Conservation (phyloP, 1,140 invertebrate species). For the Meloidogyne hapla region DNA sequence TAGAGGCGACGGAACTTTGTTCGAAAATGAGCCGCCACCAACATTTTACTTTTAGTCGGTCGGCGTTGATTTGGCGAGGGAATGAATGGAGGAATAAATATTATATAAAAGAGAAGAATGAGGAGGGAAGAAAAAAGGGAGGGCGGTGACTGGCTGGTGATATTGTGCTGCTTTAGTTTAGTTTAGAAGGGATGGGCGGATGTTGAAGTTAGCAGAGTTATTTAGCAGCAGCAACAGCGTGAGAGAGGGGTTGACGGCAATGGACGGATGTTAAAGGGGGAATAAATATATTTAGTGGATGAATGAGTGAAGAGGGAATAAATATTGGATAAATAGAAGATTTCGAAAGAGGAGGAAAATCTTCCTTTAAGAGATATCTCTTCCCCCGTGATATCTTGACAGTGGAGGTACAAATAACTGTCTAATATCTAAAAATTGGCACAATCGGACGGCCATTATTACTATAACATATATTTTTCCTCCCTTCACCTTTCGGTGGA, state of each 20-base stretch:
- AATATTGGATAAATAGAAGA: background rate
- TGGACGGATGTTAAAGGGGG: background rate
- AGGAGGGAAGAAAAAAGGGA: slow-evolving; percentile 17
- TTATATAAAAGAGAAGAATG: slow-evolving; percentile 20
- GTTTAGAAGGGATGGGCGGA: slow-evolving; percentile 1
- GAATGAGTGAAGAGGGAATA: background rate
- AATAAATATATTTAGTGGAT: background rate
- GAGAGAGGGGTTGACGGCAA: background rate
- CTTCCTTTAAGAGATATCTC: no score
- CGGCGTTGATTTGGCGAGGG: slow-evolving; percentile 9
- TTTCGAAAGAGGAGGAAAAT: no score
- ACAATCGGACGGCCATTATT: no score
- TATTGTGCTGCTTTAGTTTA: background rate
- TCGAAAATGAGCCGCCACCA: background rate
- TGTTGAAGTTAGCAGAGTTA: slow-evolving; percentile 5
- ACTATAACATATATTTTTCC: no score
- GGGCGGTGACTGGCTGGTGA: background rate
- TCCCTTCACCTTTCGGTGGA: no score
- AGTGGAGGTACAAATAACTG: no score
- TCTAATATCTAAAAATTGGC: no score
- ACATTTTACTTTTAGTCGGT: background rate
- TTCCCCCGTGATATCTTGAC: no score
- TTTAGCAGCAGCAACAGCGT: background rate
- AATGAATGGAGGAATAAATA: slow-evolving; percentile 22
- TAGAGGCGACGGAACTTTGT: background rate